phyloP scores from a whole-genome alignment of 35 echinoderm and acorn worm species.

The Ophiothrix spiculata region DNA sequence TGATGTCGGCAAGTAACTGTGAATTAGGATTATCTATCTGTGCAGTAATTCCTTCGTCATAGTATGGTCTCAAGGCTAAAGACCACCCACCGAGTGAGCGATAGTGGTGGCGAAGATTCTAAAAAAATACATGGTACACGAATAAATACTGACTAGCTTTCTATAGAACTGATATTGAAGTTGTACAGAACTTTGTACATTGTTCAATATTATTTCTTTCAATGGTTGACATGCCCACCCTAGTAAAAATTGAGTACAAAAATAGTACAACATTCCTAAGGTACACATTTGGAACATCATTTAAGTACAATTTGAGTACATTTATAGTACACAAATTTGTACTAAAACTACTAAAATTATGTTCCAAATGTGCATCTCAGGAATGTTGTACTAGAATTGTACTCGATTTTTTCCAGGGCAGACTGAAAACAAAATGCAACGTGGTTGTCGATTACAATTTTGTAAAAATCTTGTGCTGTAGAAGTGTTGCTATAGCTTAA shows the following conservation, averaged over 20 bases:
- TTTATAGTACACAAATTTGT: too few relatives aligned
- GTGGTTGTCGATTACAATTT: too few relatives aligned
- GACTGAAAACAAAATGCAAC: too few relatives aligned
- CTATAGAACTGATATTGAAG: too few relatives aligned
- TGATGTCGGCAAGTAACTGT: conserved; percentile 19
- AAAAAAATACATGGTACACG: not conserved
- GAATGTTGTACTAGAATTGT: too few relatives aligned
- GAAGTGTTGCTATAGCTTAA: too few relatives aligned
- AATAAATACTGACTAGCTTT: too few relatives aligned
- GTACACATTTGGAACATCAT: not conserved
- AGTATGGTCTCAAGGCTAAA: conserved; percentile 21
- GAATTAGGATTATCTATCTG: conserved; percentile 20
- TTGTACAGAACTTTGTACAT: not conserved
- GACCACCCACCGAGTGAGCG: conserved; percentile 27
- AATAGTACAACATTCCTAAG: not conserved
- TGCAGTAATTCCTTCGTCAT: conserved; percentile 29
- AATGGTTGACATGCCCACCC: not conserved
- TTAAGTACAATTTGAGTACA: too few relatives aligned
- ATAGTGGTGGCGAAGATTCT: conserved; percentile 44
- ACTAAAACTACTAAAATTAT: too few relatives aligned
- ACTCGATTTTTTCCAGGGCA: too few relatives aligned
- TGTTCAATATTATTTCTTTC: not conserved
- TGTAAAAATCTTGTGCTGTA: too few relatives aligned
- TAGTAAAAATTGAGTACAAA: not conserved
- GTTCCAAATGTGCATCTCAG: too few relatives aligned